These are phyloP conservation scores for Drosophila pandora DNA, from an alignment of 1,140 invertebrate species.

Conservation along the genomic window DNA sequence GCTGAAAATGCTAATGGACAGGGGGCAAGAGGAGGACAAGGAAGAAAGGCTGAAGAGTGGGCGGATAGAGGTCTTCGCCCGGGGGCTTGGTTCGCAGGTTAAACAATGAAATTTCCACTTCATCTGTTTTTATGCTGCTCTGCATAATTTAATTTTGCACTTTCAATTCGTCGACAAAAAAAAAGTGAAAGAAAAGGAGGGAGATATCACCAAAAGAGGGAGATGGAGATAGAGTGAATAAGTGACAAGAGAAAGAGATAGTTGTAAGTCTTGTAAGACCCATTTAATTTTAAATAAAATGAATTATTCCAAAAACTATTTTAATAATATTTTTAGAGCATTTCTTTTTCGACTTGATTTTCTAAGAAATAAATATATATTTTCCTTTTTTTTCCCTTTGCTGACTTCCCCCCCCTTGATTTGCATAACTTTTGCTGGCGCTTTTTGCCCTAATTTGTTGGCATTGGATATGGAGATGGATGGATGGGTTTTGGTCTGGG, in stretches of 20 bases:
- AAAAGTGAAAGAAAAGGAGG: neutral
- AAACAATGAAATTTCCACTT: constrained; percentile 81
- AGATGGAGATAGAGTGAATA: neutral
- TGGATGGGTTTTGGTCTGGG: neutral
- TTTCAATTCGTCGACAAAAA: constrained; percentile 52
- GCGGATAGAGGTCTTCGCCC: constrained; percentile 9
- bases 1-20: constrained; percentile 7
- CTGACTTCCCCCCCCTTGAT: neutral
- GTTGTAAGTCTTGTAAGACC: neutral
- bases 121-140: constrained; percentile 80
- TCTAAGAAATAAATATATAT: neutral
- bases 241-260: neutral
- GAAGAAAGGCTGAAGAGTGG: neutral
- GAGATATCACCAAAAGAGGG: neutral
- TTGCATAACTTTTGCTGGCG: constrained; percentile 37
- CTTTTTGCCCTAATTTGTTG: constrained; percentile 47
- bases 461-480: neutral
- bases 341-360: neutral
- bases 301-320: neutral
- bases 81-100: constrained; percentile 61
- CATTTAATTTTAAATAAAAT: neutral
- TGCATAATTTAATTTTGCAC: constrained; percentile 81
- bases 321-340: neutral
- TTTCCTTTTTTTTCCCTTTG: neutral
- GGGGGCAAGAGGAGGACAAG: neutral